phyloP scores from a whole-genome alignment of 1,140 invertebrate species.

The Helicoverpa armigera region DNA sequence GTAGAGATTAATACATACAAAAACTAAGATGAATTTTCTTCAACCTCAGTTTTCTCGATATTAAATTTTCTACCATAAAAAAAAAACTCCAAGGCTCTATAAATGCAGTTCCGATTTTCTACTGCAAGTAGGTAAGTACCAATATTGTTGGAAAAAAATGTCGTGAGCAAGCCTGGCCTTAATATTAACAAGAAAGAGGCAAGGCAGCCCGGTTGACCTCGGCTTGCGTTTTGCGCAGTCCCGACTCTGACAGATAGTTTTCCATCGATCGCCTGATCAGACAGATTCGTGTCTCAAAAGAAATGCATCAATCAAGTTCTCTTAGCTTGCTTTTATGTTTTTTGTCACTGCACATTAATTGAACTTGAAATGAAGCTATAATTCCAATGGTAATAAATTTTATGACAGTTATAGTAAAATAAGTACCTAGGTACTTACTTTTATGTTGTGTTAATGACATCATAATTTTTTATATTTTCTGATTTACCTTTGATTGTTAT shows the following conservation, averaged over 20 bases:
- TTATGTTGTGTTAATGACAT: no score
- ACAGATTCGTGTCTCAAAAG: constrained; percentile 8
- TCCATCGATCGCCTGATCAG: constrained; percentile 34
- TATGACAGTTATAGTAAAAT: no score
- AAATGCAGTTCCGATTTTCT: neutral
- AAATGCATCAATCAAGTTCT: constrained; percentile 21
- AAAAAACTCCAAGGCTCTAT: neutral
- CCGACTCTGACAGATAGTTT: constrained; percentile 27
- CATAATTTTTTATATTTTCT: no score
- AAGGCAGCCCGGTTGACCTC: constrained; percentile 53
- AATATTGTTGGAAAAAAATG: constrained; percentile 10
- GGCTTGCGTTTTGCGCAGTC: constrained; percentile 31
- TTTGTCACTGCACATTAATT: no score
- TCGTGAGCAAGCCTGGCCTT: neutral
- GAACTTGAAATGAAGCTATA: no score
- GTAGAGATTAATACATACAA: no score
- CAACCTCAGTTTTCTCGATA: neutral
- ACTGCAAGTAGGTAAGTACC: neutral
- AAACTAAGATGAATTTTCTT: no score
- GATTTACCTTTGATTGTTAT: no score
- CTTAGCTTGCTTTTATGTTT: neutral
- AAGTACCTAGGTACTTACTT: no score
- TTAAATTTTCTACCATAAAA: no score
- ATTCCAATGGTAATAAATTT: no score
- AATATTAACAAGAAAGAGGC: constrained; percentile 50